Base-by-base conservation (phyloP, 2,888 invertebrate species). In the Diogma glabrata region DNA sequence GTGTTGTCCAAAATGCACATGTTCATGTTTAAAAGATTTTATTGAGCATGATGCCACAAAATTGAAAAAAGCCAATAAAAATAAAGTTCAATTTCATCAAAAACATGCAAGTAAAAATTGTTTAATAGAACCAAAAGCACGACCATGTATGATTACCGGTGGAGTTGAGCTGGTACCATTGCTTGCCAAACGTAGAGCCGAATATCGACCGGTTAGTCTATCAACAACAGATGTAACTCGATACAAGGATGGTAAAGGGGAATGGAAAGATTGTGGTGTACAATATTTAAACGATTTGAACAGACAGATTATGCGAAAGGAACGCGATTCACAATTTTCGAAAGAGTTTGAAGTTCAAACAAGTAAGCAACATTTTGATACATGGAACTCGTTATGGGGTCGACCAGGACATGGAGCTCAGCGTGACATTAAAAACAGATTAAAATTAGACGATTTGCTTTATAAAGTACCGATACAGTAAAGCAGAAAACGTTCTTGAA, bases 371-470 rank as follows among this genome's bases (percentile, higher is more conserved):
- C 88, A 89, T 64, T 85, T 86, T 65, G 77, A 77, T 57, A 85
- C 86, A 2, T 87, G 86, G 81, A 78, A 80, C 47, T 76, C 78
- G 9, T 74, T 85, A 59, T 89, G 88, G 88, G 87, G 88, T 22
- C 75, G 84, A 46, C 87, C 87, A 1, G 88, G 88, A 1, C 82
- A 70, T 56, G 70, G 70, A 36, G 70, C 70, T 24, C 70, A 65
- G 38, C 59, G 59, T 49, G 57, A 60, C 26, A 61, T 63, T 49
- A 65, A 60, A 55, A 62, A 64, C 57, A 70, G 70, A 61, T 58
- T 67, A 49, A 70, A 69, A 59, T 64, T 70, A 64, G 64, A 70
- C 62, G 64, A 68, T 63, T 67, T 70, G 59, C 69, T 70, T 59
- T 70, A 70, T 56, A 69, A 69, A 52, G 56, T 56, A 28, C 60